Base-by-base conservation (phyloP, 2,113 vertebrate genomes). In the Catharus bicknelli region DNA sequence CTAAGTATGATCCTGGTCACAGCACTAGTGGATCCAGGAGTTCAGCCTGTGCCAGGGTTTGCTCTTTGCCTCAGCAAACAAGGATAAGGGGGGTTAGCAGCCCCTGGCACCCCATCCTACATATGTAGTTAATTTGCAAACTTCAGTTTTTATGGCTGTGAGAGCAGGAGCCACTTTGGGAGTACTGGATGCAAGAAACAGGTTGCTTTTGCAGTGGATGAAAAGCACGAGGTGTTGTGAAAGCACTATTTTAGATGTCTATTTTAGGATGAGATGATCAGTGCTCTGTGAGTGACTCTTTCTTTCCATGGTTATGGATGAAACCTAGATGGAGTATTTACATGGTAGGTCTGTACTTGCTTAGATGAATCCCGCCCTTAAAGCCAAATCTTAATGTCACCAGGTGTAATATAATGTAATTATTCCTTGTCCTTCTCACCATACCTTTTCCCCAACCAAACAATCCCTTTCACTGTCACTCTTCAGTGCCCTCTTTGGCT, bases 171-270 rank as follows among this genome's bases (percentile, higher is more conserved):
- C 3, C 26, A 21, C 18, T 69, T 66, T 76, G 47, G 55, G 77
- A 67, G 59, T 0, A 7, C 72, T 62, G 73, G 45, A 53, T 54
- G 51, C 48, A 91, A 66, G 75, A 69, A 78, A 22, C 26, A 77
- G 62, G 77, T 86, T 1, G 3, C 30, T 34, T 53, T 53, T 66
- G 42, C 66, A 51, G 61, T 40, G 38, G 70, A 11, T 83, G 67
- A 76, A 55, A 76, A 93, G 74, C 82, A 86, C 3, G 21, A 88
- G 67, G 83, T 83, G 63, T 34, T 92, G 83, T 27, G 50, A 47
- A 63, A 73, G 75, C 50, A 36, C 36, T 64, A 2, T 64, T 69
- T 90, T 58, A 91, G 61, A 50, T 26, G 29, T 30, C 43, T 94
- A 21, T 55, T 90, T 88, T 59, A 72, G 92, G 67, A 47, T 70